Conservation (phyloP, 2,797 vertebrate genomes). For the Alosa sapidissima region DNA sequence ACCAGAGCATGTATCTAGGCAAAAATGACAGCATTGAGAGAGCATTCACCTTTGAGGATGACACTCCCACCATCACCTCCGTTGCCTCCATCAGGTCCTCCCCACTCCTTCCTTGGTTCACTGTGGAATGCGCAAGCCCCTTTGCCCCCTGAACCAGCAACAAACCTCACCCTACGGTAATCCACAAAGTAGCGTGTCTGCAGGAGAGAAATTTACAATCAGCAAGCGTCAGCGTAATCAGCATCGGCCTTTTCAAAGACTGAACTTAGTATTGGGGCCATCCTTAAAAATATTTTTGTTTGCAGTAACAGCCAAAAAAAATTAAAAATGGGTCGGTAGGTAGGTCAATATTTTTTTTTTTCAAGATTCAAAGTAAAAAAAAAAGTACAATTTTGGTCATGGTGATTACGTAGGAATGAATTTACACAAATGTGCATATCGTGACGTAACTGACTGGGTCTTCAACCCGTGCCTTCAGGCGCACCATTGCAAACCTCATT, state of each 20-base stretch:
- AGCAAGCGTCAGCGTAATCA: not conserved
- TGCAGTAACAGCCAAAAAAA: too few relatives aligned
- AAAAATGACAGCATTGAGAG: not conserved
- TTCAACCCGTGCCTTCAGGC: too few relatives aligned
- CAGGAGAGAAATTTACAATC: not conserved
- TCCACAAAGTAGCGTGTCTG: conserved; percentile 90
- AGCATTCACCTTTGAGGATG: conserved; percentile 56
- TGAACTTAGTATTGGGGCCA: not conserved
- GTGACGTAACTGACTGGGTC: too few relatives aligned
- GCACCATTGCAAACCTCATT: too few relatives aligned
- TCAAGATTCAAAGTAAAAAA: too few relatives aligned
- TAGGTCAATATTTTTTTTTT: too few relatives aligned
- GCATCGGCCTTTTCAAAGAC: not conserved
- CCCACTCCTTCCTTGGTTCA: conserved; percentile 92
- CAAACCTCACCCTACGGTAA: conserved; percentile 78
- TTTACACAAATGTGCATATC: too few relatives aligned
- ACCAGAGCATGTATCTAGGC: not conserved
- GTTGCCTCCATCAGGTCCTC: conserved; percentile 92
- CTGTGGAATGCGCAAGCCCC: conserved; percentile 87
- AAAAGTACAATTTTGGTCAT: too few relatives aligned
- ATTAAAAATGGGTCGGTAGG: too few relatives aligned
- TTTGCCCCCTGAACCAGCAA: conserved; percentile 84
- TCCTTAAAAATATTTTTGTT: too few relatives aligned
- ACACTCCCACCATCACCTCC: conserved; percentile 86
- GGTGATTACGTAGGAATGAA: too few relatives aligned